Evolutionary conservation across 92 coral and sea anemone species (phyloP), one percentile per base, ranked within the genome.

Genomic region (Porites divaricata): DNA sequence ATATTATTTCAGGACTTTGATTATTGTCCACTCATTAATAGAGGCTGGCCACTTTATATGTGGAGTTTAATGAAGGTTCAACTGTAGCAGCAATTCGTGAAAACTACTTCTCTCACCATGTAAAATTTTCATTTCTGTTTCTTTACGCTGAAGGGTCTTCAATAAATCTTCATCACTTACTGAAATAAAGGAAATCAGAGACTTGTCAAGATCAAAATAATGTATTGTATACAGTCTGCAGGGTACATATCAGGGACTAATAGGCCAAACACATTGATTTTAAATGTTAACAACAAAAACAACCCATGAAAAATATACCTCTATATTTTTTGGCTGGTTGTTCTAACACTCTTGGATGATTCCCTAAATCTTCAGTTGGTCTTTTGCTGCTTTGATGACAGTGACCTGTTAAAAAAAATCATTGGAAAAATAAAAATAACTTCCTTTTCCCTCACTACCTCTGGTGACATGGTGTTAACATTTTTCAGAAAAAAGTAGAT

Each of bases 81-180:
- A 2, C 15, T 4, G 25, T 71, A 45, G 75, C 20, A 72, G 52
- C n/a, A 26, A 17, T 50, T 6, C n/a, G 4, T 48, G 9, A 8
- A 22, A 49, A 19, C 48, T 49, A 16, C 26, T 74, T 4, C 17
- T 4, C 78, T 88, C 63, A 94, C 98, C 98, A 73, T 94, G 92
- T 53, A 94, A 78, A 48, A 94, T 89, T 45, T 73, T 91, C 95
- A 94, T 89, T 64, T 94, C 95, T 1, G 93, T 94, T 63, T 94
- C 98, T 57, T 94, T 94, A 22, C 93, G 89, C 71, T 94, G 88
- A 65, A 94, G 81, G 28, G 95, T 94, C 54, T 91, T 89, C 19
- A 87, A 81, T 45, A 87, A 76, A 8, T 92, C 98, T 61, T 94
- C 91, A 13, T 89, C 88, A 59, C 91, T 90, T 19, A 87, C 98